A percentile compares a stretch with the other conserved stretches of the same genome.
These are phyloP conservation scores for Cygnus buccinator DNA, from an alignment of 2,113 vertebrate genomes.

Conservation along the genomic window DNA sequence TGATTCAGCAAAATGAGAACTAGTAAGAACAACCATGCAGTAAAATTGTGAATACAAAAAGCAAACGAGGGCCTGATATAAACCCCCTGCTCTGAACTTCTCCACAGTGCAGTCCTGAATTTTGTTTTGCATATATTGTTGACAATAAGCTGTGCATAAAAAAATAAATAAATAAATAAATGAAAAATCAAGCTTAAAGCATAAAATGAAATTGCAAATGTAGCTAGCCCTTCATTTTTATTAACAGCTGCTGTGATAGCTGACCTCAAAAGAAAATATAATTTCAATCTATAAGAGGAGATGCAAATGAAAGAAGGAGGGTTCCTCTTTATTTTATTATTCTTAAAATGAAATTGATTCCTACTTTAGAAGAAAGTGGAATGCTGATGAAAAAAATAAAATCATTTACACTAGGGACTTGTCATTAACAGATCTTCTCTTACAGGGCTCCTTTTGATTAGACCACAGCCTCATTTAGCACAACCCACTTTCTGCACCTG, in stretches of 20 bases:
- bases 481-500: background rate
- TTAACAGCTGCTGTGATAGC: background rate
- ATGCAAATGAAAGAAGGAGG: background rate
- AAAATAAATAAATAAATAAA: no score
- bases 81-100: background rate
- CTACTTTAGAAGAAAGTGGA: background rate
- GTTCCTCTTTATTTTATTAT: background rate
- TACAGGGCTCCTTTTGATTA: background rate
- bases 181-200: background rate
- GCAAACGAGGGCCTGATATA: background rate
- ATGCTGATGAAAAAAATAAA: background rate
- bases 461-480: background rate
- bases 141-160: background rate
- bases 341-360: background rate
- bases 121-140: background rate
- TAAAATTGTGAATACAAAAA: constrained; percentile 24
- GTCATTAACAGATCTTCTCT: background rate
- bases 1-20: constrained; percentile 42
- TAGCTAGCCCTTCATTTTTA: background rate
- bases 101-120: background rate
- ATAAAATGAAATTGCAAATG: background rate
- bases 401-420: background rate
- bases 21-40: background rate
- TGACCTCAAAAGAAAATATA: background rate
- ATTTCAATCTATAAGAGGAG: background rate